Base-by-base conservation (phyloP, 2,113 vertebrate genomes). In the Chamaea fasciata region DNA sequence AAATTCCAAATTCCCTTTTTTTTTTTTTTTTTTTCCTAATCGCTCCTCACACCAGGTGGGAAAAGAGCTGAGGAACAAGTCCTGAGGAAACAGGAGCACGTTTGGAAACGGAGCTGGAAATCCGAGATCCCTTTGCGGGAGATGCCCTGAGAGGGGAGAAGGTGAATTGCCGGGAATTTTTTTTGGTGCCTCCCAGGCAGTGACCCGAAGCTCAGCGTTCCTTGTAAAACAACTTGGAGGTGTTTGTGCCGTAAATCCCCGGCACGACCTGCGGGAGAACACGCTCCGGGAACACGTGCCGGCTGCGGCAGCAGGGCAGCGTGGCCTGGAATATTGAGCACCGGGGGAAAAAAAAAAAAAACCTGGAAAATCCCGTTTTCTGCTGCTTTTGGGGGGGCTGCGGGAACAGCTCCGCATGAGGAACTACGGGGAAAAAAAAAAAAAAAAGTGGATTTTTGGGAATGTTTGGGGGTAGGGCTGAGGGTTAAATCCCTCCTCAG, bases 1-100 rank as follows among this genome's bases (percentile, higher is more conserved):
- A 6, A 11, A 11, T 28, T 2, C 11, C 15, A 31, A 90, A 92
- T 60, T 19, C 11, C 31, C 6, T 8, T 0, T 13, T 18, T 4
- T 42, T 31, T 35, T 10, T 2, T 0, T 8, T 0, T 13, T 18
- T 4, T 42, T 31, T 35, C 10, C 2, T 0, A 83, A 55, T 50
- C 18, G 2, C 8, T 35, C 2, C 44, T 64, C 8, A 5, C 9
- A 11, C 11, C 41, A 10, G 37, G 50, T 18, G 46, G 50, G 15
- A 46, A 49, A 24, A 49, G 13, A 22, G 23, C 47, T 0, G 0
- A 0, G 4, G 27, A 6, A 52, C 23, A 67, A 15, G 0, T 7
- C 20, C 0, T 10, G 37, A 5, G 24, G 13, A 49, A 87, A 28
- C 0, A 1, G 46, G 9, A 69, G 14, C 10, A 11, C 20, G 15